phyloP scores from a whole-genome alignment of 2,113 vertebrate species.

The Clarias gariepinus region DNA sequence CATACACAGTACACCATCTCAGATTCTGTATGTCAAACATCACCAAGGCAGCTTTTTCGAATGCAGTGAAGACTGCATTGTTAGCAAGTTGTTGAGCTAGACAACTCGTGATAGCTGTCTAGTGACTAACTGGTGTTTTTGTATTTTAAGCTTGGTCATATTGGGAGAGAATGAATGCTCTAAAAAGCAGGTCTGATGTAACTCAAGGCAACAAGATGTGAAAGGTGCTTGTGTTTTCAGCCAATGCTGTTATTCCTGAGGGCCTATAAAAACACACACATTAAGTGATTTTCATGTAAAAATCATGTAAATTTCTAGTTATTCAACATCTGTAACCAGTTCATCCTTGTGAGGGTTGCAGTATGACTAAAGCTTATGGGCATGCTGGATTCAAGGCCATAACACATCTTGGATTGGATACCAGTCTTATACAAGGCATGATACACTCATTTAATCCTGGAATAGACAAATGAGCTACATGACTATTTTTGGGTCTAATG shows the following conservation, averaged over 20 bases:
- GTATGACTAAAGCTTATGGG: neutral
- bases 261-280: neutral
- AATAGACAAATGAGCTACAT: neutral
- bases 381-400: neutral
- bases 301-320: neutral
- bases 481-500: neutral
- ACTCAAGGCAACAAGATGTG: conserved; percentile 18
- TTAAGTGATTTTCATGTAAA: neutral
- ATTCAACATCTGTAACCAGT: neutral
- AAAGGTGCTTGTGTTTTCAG: neutral
- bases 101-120: neutral
- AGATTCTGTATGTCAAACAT: neutral
- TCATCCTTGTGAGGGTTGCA: neutral
- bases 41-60: neutral
- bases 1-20: neutral
- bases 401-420: neutral
- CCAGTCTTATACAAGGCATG: neutral
- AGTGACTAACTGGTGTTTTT: neutral
- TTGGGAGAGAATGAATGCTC: neutral
- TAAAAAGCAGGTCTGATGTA: conserved; percentile 14
- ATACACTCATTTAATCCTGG: neutral
- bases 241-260: neutral
- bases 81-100: neutral
- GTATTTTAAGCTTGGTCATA: neutral
- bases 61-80: neutral